Evolutionary conservation across 2,888 invertebrate species (phyloP), one percentile per base, ranked within the genome.

Genomic region (Yponomeuta malinellus): DNA sequence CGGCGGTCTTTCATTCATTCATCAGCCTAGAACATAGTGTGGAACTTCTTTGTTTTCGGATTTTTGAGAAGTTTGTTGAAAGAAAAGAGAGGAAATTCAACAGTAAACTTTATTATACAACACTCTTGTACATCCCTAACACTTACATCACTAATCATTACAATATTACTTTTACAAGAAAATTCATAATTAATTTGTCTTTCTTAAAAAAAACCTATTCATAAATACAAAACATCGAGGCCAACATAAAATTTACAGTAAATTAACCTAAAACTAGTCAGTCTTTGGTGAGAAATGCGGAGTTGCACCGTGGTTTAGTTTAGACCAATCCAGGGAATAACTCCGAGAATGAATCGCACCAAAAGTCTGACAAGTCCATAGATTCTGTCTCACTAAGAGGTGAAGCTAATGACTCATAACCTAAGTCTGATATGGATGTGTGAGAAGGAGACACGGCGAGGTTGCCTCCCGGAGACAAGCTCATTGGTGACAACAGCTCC

Each of bases 301-400:
- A 84, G 79, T 76, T 73, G 78, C 74, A 74, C 74, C 75, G 75
- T 74, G 69, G 48, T 15, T 75, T 74, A 23, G 72, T 71, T 90
- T 92, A 96, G 71, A 95, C 93, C 79, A 96, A 88, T 73, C 94
- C 94, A 63, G 96, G 96, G 86, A 97, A 97, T 76, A 97, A 87
- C 86, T 96, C 96, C 73, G 95, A 94, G 78, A 96, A 94, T 77
- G 95, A 95, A 80, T 94, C 95, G 80, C 95, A 95, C 95, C 96
- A 96, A 78, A 95, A 92, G 81, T 96, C 95, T 80, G 95, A 89
- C 74, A 92, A 81, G 80, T 90, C 87, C 85, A 91, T 88, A 31
- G 88, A 86, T 72, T 88, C 90, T 0, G 85, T 79, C 75, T 92
- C 93, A 78, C 93, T 93, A 72, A 92, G 82, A 0, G 93, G 93